These are phyloP conservation scores for Dendrolimus kikuchii DNA, from an alignment of 1,140 invertebrate genomes.

Conservation along the genomic window DNA sequence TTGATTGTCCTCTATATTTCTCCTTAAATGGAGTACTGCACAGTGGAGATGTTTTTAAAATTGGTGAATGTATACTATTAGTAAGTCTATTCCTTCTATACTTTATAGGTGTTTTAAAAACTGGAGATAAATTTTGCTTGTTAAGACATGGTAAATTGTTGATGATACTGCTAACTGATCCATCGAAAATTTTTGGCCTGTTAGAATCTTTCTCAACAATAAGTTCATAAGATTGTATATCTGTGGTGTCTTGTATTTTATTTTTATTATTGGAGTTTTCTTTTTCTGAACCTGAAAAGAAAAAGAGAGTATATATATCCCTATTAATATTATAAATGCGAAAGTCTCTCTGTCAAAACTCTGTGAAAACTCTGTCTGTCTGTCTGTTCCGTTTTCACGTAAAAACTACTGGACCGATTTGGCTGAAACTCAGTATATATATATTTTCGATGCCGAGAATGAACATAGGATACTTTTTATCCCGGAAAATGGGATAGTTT, in stretches of 20 bases:
- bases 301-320: conserved; percentile 7
- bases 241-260: conserved; percentile 23
- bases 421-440: too few relatives aligned
- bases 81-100: conserved; percentile 17
- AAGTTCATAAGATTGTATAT: conserved; percentile 41
- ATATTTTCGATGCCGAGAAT: too few relatives aligned
- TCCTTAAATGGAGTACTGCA: conserved; percentile 53
- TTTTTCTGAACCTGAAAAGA: conserved; percentile 47
- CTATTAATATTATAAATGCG: conserved; percentile 4
- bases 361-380: too few relatives aligned
- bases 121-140: conserved; percentile 9
- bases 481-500: too few relatives aligned
- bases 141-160: conserved; percentile 35
- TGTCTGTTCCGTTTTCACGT: too few relatives aligned
- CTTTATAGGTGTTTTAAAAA: conserved; percentile 8
- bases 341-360: too few relatives aligned
- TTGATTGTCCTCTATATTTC: conserved; percentile 50
- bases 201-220: conserved; percentile 35
- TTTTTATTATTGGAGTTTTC: conserved; percentile 34
- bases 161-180: conserved; percentile 48
- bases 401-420: too few relatives aligned
- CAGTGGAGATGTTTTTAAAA: conserved; percentile 32
- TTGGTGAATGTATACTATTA: conserved; percentile 19
- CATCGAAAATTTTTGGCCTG: conserved; percentile 21
- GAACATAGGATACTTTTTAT: too few relatives aligned